These are phyloP conservation scores for Aphis craccivora DNA, from an alignment of 1,140 invertebrate genomes.

Conservation along the genomic window DNA sequence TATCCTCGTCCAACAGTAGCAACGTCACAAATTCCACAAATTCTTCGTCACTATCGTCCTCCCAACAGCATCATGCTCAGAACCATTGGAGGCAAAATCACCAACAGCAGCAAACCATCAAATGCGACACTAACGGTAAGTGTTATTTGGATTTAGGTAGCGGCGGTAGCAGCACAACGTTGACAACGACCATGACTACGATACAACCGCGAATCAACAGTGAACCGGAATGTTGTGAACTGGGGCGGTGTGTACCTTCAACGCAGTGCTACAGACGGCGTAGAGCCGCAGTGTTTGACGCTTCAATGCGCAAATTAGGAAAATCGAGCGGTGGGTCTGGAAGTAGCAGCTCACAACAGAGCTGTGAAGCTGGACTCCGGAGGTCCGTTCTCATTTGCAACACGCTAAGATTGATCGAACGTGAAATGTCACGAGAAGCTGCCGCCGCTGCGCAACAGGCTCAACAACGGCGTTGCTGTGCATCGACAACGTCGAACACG, in stretches of 20 bases:
- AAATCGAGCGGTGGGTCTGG: conserved; percentile 67
- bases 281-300: conserved; percentile 86
- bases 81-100: conserved; percentile 66
- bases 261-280: conserved; percentile 79
- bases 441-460: conserved; percentile 61
- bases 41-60: conserved; percentile 62
- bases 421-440: conserved; percentile 85
- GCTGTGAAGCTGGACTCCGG: conserved; percentile 87
- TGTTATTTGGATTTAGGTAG: conserved; percentile 86
- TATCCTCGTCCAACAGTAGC: conserved; percentile 36
- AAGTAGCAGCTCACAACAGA: conserved; percentile 69
- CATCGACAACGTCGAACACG: conserved; percentile 53
- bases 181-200: not conserved
- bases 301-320: conserved; percentile 91
- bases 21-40: conserved; percentile 59
- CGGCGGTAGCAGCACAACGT: conserved; percentile 64
- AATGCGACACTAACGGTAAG: conserved; percentile 88
- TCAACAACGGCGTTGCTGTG: conserved; percentile 60
- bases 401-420: conserved; percentile 87
- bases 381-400: conserved; percentile 94
- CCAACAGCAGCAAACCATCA: conserved; percentile 76
- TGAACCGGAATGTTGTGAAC: conserved; percentile 38
- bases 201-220: not conserved
- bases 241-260: conserved; percentile 60
- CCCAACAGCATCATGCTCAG: conserved; percentile 65